phyloP scores from a whole-genome alignment of 2,113 vertebrate genomes.

The Hypanus sabinus region DNA sequence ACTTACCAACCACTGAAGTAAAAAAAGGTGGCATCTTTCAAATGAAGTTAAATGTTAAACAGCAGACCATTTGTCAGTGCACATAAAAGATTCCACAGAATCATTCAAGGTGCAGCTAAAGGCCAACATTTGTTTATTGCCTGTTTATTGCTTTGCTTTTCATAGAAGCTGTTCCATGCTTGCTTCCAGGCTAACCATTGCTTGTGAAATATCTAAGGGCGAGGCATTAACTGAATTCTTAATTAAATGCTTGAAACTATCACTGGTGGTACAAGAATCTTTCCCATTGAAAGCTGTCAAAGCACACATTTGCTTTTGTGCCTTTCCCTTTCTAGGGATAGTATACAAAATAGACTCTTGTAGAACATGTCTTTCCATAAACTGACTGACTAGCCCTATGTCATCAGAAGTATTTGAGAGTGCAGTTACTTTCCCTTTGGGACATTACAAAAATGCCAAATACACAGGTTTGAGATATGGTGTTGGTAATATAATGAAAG shows the following conservation, averaged over 20 bases:
- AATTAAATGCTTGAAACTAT: background rate
- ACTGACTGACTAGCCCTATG: background rate
- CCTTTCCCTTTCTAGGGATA: background rate
- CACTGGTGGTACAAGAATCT: background rate
- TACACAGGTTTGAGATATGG: no score
- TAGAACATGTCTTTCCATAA: background rate
- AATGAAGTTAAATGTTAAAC: background rate
- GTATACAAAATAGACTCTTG: background rate
- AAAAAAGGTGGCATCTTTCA: background rate
- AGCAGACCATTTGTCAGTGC: background rate
- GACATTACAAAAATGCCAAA: no score
- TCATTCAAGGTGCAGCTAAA: background rate
- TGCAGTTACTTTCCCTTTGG: no score
- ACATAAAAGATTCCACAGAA: background rate
- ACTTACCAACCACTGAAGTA: no score
- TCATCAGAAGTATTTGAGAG: no score
- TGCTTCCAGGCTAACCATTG: background rate
- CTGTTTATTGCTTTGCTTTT: background rate
- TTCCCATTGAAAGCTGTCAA: background rate
- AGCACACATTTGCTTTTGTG: background rate
- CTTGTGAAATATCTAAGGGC: background rate
- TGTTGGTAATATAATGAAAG: no score
- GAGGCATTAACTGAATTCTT: background rate
- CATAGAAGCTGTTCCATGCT: background rate
- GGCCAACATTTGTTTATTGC: background rate